phyloP scores from a whole-genome alignment of 2,888 invertebrate species.

The Altica lythri region DNA sequence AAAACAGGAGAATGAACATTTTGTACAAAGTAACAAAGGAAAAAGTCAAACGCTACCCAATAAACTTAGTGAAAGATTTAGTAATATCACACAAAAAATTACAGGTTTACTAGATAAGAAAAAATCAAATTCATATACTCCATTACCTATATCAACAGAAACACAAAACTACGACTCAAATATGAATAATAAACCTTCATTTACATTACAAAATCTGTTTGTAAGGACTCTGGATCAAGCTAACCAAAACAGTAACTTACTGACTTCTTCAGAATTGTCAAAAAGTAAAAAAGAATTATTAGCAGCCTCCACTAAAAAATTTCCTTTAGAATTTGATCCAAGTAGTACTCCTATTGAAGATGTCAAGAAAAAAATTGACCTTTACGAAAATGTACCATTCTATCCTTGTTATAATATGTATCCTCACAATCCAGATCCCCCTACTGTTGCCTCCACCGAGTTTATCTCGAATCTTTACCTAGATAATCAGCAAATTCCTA shows the following conservation, averaged over 20 bases:
- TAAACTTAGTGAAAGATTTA: slow-evolving; percentile 38
- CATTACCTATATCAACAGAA: too few relatives aligned
- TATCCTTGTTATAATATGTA: slow-evolving; percentile 50
- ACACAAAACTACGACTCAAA: too few relatives aligned
- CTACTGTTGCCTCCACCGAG: slow-evolving; percentile 37
- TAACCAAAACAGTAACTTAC: slow-evolving; percentile 25
- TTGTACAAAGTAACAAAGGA: slow-evolving; percentile 27
- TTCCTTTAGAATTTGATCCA: slow-evolving; percentile 50
- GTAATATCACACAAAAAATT: slow-evolving; percentile 42
- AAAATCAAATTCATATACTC: slow-evolving; percentile 38
- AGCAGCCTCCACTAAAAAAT: slow-evolving; percentile 48
- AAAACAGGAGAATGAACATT: slow-evolving; percentile 20
- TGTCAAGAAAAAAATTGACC: slow-evolving; percentile 42
- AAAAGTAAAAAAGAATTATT: slow-evolving; percentile 48
- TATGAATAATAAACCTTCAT: slow-evolving; percentile 45
- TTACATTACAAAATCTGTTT: slow-evolving; percentile 52
- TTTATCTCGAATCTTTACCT: slow-evolving; percentile 40
- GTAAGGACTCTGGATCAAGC: slow-evolving; percentile 46
- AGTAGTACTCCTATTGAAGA: slow-evolving; percentile 6
- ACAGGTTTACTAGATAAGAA: slow-evolving; percentile 42
- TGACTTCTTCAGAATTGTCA: slow-evolving; percentile 41
- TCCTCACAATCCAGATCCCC: slow-evolving; percentile 24
- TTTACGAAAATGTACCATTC: slow-evolving; percentile 54
- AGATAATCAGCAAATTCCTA: slow-evolving; percentile 44
- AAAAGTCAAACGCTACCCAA: slow-evolving; percentile 43